A percentile compares a stretch with the other conserved stretches of the same genome.
These are phyloP conservation scores for Harpegnathos saltator DNA, from an alignment of 1,140 invertebrate species.

Conservation along the genomic window DNA sequence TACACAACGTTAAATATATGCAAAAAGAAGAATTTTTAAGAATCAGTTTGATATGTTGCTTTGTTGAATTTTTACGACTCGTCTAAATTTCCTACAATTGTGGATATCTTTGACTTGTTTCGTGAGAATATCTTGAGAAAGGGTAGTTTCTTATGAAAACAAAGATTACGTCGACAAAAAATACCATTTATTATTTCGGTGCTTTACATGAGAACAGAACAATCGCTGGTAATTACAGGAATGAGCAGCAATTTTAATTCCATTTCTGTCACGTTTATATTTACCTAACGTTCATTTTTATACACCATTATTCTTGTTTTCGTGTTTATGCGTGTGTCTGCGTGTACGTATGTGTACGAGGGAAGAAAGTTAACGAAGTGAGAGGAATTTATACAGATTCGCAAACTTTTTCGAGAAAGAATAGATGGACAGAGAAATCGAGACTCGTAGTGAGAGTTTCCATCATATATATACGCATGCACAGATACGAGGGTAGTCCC, in stretches of 20 bases:
- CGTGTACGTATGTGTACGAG: neutral
- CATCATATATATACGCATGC: neutral
- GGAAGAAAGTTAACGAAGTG: constrained; percentile 20
- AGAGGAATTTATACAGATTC: constrained; percentile 41
- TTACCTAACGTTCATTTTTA: constrained; percentile 62
- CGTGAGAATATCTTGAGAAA: too few species aligned
- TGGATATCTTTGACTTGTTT: too few species aligned
- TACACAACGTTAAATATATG: too few species aligned
- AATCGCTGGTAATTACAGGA: constrained; percentile 29
- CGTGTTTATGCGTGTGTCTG: neutral
- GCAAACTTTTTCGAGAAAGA: constrained; percentile 41
- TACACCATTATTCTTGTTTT: constrained; percentile 39
- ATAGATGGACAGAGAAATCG: constrained; percentile 35
- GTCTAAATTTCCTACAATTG: too few species aligned
- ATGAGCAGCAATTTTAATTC: constrained; percentile 19
- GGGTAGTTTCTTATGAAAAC: neutral
- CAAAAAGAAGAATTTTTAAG: too few species aligned
- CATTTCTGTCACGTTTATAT: constrained; percentile 49
- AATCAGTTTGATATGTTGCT: too few species aligned
- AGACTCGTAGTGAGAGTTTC: constrained; percentile 11
- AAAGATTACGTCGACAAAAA: constrained; percentile 47
- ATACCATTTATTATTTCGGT: constrained; percentile 49
- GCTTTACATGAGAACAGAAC: constrained; percentile 43
- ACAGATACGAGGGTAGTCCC: too few species aligned
- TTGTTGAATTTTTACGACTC: too few species aligned